Base-by-base conservation (phyloP, 2,797 vertebrate species). In the Adelosebastes latens region DNA sequence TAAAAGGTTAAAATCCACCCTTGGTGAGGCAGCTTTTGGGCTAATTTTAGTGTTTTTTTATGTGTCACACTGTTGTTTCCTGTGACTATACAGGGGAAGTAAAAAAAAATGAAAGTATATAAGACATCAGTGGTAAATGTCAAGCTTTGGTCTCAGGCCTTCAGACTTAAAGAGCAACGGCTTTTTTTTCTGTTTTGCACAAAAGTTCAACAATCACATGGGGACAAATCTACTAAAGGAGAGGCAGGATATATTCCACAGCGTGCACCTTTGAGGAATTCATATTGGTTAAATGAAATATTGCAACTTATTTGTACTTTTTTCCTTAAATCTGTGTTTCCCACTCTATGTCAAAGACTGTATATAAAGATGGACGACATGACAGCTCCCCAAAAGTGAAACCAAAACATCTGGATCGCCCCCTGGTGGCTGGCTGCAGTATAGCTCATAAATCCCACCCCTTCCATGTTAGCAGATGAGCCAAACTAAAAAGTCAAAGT, bases 191-290 rank as follows among this genome's bases (percentile, higher is more conserved):
- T 61, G 49, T 55, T 60, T 60, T 62, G 67, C 66, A 65, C 55
- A 53, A 80, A 88, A 85, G 81, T 87, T 87, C 76, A 88, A 69
- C 34, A 72, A 67, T 75, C 20, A 72, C 8, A 59, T 31, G 16
- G 75, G 61, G 22, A 61, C n/a, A 62, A 61, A 76, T 69, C 69
- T 75, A 62, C 16, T 1, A 16, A 83, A 29, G 52, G 24, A 59
- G 24, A 77, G 34, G 32, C 20, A 29, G 14, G 75, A 52, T 34
- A 14, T 62, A 39, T 71, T 25, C 52, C 29, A 75, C 49, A 46
- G 42, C 16, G 16, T 46, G 14, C 29, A 59, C 31, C 72, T 70
- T 53, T 24, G 29, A 62, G 20, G 18, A 71, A 32, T 60, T 56
- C 27, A 72, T 14, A 7, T 62, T 24, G 24, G 7, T 52, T n/a